Evolutionary conservation across 2,113 vertebrate genomes (phyloP), one percentile per base, ranked within the genome.

Genomic region (Rhadina sibilatrix): DNA sequence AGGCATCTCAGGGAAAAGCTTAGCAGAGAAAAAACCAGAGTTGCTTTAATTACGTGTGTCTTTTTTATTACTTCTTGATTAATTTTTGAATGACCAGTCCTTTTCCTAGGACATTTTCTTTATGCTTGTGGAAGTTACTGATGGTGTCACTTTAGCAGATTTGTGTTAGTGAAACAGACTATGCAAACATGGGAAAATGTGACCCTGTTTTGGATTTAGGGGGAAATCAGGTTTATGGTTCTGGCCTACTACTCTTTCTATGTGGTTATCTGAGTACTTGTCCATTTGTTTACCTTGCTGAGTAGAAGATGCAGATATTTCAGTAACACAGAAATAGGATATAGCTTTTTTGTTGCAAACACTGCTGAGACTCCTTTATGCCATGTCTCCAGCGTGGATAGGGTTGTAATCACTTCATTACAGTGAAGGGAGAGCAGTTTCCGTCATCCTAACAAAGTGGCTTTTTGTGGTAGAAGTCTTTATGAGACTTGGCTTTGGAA

Each of bases 111-210:
- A 75, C 14, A 21, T 42, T 20, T 16, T 27, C 46, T 63, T 23
- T 30, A 10, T 6, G 11, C 14, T 30, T 65, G 7, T 0, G 0
- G 19, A 74, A 77, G 17, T 42, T 83, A 27, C 8, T 50, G 9
- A 37, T 56, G 4, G 22, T 25, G 33, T 70, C 15, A 6, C 19
- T 70, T 64, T 60, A 66, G 27, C 37, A 60, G 24, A 14, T 61
- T 57, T 81, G 38, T 8, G 15, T 57, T 82, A 42, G 15, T 57
- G 53, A 27, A 53, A 38, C 1, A 1, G 4, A 27, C 49, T 49
- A 0, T 37, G 27, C 10, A 87, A 35, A 61, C 24, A 15, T 11
- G 10, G 42, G 28, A 35, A 60, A 65, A 79, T 33, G 28, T 87
- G 40, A 33, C 14, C 8, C 4, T 57, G 1, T 65, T 91, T 64